Percentiles rank a stretch among this genome's conserved stretches.
Evolutionary conservation across 2,113 vertebrate genomes (phyloP).

Genomic region (Hymenochirus boettgeri): DNA sequence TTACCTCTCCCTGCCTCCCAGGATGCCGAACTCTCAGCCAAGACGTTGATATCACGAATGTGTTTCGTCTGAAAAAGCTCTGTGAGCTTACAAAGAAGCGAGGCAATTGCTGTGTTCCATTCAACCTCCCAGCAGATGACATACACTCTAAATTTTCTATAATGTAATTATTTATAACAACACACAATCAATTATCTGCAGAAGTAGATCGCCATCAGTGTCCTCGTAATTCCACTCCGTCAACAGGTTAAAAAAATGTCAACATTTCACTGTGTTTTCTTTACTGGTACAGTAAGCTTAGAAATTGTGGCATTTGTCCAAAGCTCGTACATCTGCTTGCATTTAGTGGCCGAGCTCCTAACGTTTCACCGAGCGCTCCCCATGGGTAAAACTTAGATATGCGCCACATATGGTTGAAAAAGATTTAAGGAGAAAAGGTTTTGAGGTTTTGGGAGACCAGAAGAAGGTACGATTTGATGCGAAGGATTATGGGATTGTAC

Average conservation of each 20-base stretch:
- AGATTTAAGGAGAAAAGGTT: conserved; percentile 36
- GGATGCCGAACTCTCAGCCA: no score
- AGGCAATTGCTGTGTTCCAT: no score
- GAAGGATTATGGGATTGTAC: conserved; percentile 18
- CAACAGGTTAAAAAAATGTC: background rate
- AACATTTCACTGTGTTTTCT: conserved; percentile 12
- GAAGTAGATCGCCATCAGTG: no score
- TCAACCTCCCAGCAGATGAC: no score
- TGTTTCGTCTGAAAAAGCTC: no score
- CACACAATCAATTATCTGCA: no score
- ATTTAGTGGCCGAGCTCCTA: conserved; percentile 28
- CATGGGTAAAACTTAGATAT: conserved; percentile 21
- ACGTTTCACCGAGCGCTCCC: conserved; percentile 24
- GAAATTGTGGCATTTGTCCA: conserved; percentile 17
- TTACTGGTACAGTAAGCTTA: background rate
- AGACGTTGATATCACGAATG: no score
- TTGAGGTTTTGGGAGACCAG: conserved; percentile 32
- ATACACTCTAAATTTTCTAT: no score
- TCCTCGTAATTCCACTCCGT: background rate
- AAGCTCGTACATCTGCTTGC: conserved; percentile 32
- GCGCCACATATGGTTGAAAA: conserved; percentile 24
- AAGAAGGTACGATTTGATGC: conserved; percentile 12
- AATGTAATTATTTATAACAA: no score
- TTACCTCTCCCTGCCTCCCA: no score
- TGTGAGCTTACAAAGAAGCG: no score